Base-by-base conservation (phyloP, 2,888 invertebrate genomes). In the Eupithecia tripunctaria region DNA sequence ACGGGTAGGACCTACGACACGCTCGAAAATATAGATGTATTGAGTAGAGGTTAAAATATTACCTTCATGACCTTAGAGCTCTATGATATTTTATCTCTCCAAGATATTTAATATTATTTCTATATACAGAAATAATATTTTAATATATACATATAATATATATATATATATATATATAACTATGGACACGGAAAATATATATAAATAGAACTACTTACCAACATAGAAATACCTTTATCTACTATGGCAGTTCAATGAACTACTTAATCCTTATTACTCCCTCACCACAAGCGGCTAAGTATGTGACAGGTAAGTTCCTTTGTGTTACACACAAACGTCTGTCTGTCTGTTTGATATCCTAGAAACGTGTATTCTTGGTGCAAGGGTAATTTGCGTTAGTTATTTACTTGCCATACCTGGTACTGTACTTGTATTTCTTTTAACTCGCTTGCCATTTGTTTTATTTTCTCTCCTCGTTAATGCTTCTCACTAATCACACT, bases 251-350 rank as follows among this genome's bases (percentile, higher is more conserved):
- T 67, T 68, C 64, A 72, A 41, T 72, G 71, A 71, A 63, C 67
- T 67, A 21, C 63, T 36, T 60, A 69, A 75, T 67, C 72, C 81
- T 36, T 21, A 63, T 36, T 63, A 36, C 78, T 88, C 86, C 87
- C 76, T 73, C 68, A 65, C 68, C 70, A 81, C 84, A 56, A 85
- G 76, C 83, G 78, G 78, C 80, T 79, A 79, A 76, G 75, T 72
- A 82, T 83, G 85, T 86, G 88, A 88, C 88, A 89, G 85, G 82
- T 82, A 82, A 79, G 80, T 60, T 79, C 86, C 84, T 88, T 88
- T 88, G 87, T 87, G 80, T 80, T 71, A 85, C 81, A 29, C 70
- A 85, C 80, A 29, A 60, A 63, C 62, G 32, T 60, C 29, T 29
- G 83, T 79, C 82, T 85, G 88, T 86, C 87, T 79, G 83, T 81